Percentiles rank a stretch among this genome's conserved stretches.
Conservation (phyloP, 1,140 invertebrate genomes). For the Caenorhabditis briggsae region DNA sequence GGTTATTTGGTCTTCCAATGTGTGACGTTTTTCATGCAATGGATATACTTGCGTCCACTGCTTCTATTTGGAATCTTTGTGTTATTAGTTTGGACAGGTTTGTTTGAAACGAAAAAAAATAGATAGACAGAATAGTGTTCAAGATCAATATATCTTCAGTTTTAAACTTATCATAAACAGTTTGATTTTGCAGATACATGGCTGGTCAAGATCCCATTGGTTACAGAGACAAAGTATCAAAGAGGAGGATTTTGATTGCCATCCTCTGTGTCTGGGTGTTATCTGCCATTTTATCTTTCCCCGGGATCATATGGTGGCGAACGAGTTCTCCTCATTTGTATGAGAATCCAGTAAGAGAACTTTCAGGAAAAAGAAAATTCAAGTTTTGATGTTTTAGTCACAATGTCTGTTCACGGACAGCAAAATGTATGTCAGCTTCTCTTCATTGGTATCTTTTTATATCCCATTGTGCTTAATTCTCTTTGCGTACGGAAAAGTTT, state of each 20-base stretch:
- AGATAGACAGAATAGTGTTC: not conserved
- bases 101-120: not conserved
- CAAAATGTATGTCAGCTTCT: slow-evolving; percentile 74
- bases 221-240: slow-evolving; percentile 76
- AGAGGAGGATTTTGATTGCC: slow-evolving; percentile 72
- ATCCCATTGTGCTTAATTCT: slow-evolving; percentile 76
- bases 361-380: no score
- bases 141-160: not conserved
- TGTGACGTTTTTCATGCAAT: slow-evolving; percentile 77
- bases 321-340: slow-evolving; percentile 75
- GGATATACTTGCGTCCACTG: slow-evolving; percentile 77
- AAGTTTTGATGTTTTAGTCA: slow-evolving; percentile 68
- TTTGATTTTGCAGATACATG: slow-evolving; percentile 69
- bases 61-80: slow-evolving; percentile 78
- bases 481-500: slow-evolving; percentile 77
- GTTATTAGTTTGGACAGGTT: slow-evolving; percentile 75
- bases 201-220: slow-evolving; percentile 77
- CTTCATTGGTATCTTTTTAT: slow-evolving; percentile 77
- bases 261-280: slow-evolving; percentile 76
- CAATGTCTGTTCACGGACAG: slow-evolving; percentile 76
- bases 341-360: slow-evolving; percentile 67
- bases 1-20: slow-evolving; percentile 74
- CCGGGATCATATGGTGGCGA: slow-evolving; percentile 77
- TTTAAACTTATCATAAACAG: not conserved
- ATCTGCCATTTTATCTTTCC: slow-evolving; percentile 76